Percentiles rank a stretch among this genome's conserved stretches.
Evolutionary conservation across 2,113 vertebrate genomes (phyloP).

Genomic region (Amphilophus citrinellus): DNA sequence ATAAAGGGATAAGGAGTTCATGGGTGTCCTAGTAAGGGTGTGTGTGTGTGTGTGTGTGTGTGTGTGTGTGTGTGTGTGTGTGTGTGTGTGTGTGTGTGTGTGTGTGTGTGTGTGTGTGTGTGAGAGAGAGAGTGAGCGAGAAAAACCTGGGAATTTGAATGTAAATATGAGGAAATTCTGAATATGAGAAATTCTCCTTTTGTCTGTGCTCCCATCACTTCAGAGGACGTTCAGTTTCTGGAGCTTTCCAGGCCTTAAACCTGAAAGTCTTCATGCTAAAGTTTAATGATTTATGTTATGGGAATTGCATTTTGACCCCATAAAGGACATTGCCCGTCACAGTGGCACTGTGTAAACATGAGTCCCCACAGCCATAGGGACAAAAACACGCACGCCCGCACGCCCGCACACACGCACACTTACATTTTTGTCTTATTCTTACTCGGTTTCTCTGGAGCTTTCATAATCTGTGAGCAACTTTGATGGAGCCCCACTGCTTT

Average conservation of each 20-base stretch:
- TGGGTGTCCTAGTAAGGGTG: neutral
- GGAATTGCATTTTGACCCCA: neutral
- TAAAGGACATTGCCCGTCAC: neutral
- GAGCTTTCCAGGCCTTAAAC: neutral
- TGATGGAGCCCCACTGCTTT: constrained; percentile 51
- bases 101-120: constrained; percentile 7
- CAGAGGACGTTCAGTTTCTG: neutral
- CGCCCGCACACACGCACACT: neutral
- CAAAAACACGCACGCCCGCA: neutral
- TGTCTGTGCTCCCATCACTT: neutral
- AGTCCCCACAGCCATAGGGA: neutral
- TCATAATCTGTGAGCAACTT: constrained; percentile 4
- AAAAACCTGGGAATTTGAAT: neutral
- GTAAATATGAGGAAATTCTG: constrained; percentile 33
- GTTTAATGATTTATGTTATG: neutral
- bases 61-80: neutral
- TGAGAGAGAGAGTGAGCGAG: fast-evolving
- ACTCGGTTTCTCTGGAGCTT: neutral
- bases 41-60: neutral
- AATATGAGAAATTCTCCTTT: neutral
- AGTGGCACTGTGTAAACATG: neutral
- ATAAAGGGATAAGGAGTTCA: neutral
- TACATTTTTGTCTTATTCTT: constrained; percentile 7
- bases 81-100: neutral
- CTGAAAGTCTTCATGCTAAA: neutral